Percentiles rank a stretch among this genome's conserved stretches.
Evolutionary conservation across 2,888 invertebrate species (phyloP).

Genomic region (Mesorhabditis spiculigera): DNA sequence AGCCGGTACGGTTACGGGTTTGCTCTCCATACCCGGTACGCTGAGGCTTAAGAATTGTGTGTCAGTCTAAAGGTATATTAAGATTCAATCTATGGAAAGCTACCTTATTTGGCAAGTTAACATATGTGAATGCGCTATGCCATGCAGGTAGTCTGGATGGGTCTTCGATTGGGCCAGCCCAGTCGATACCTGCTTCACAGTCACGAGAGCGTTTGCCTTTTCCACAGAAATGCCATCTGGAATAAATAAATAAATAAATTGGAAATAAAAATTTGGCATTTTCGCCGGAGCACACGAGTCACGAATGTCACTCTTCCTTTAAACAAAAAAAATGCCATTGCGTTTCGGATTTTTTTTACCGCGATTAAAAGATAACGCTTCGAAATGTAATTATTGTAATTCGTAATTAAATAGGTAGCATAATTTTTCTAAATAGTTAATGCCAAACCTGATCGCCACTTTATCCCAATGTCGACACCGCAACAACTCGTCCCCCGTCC

Average conservation of each 20-base stretch:
- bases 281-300: too few relatives aligned
- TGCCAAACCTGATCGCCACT: slow-evolving; percentile 31
- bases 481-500: slow-evolving; percentile 32
- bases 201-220: slow-evolving; percentile 12
- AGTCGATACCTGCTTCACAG: slow-evolving; percentile 34
- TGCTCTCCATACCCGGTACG: slow-evolving; percentile 27
- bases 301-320: too few relatives aligned
- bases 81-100: slow-evolving; percentile 7
- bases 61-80: neutral
- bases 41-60: slow-evolving; percentile 20
- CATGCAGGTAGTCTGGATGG: slow-evolving; percentile 31
- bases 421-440: neutral
- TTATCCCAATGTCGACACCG: slow-evolving; percentile 40
- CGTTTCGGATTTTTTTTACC: neutral
- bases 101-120: slow-evolving; percentile 24
- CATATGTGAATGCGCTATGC: slow-evolving; percentile 41
- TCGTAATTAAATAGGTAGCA: neutral
- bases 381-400: neutral
- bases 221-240: slow-evolving; percentile 37
- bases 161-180: slow-evolving; percentile 24
- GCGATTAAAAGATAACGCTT: neutral
- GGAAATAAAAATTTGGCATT: too few relatives aligned
- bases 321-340: neutral
- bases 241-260: neutral
- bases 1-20: slow-evolving; percentile 20